Percentiles rank a stretch among this genome's conserved stretches.
Conservation (phyloP, 1,140 invertebrate genomes). For the Lineus longissimus region DNA sequence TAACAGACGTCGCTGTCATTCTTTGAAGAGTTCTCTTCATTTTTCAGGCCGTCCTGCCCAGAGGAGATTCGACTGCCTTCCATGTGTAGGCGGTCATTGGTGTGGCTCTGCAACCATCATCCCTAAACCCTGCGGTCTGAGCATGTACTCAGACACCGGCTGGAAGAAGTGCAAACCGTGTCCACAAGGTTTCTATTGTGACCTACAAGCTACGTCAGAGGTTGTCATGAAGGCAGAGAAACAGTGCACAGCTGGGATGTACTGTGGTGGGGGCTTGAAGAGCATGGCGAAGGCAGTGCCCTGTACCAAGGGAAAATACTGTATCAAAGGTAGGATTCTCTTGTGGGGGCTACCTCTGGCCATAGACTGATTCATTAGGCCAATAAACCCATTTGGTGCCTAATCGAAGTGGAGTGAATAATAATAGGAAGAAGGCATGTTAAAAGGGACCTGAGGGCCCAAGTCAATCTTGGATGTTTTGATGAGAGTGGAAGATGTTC, state of each 20-base stretch:
- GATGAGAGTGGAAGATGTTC: background rate
- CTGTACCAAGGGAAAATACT: slow-evolving; percentile 43
- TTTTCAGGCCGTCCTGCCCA: slow-evolving; percentile 36
- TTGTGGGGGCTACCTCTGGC: too few relatives aligned
- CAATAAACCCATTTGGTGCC: too few relatives aligned
- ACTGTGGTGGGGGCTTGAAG: slow-evolving; percentile 34
- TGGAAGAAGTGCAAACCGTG: slow-evolving; percentile 34
- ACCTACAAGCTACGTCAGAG: slow-evolving; percentile 42
- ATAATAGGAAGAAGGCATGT: too few relatives aligned
- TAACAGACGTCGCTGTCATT: too few relatives aligned
- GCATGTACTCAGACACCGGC: slow-evolving; percentile 34
- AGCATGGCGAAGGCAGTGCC: slow-evolving; percentile 27
- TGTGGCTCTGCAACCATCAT: slow-evolving; percentile 32
- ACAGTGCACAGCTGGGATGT: slow-evolving; percentile 41
- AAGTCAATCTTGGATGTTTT: too few relatives aligned
- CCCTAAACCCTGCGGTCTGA: slow-evolving; percentile 32
- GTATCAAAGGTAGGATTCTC: slow-evolving; percentile 46
- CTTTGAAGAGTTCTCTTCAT: background rate
- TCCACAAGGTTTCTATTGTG: slow-evolving; percentile 49
- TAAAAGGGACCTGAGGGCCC: too few relatives aligned
- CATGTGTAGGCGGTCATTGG: slow-evolving; percentile 41
- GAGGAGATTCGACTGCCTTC: slow-evolving; percentile 39
- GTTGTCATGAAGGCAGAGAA: slow-evolving; percentile 40
- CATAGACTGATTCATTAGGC: too few relatives aligned
- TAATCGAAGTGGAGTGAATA: too few relatives aligned